Conservation (phyloP, 2,888 invertebrate genomes). For the Carcina quercana region DNA sequence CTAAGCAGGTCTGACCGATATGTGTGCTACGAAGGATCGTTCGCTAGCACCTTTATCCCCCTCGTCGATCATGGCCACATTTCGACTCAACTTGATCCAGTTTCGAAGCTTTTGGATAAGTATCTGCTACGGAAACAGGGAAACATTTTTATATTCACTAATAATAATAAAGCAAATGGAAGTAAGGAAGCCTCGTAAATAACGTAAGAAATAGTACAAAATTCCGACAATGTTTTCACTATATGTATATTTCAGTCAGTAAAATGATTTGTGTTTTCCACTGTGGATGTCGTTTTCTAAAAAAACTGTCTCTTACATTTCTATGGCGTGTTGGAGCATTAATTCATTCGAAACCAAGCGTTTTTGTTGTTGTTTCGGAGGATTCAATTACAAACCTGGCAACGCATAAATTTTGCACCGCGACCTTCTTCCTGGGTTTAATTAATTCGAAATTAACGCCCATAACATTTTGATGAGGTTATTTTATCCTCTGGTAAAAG, state of each 20-base stretch:
- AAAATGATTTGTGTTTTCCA: too few species aligned
- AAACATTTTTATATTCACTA: conserved; percentile 4
- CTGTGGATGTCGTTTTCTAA: too few species aligned
- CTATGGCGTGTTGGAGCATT: too few species aligned
- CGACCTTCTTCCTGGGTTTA: conserved; percentile 19
- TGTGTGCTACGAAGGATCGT: too few species aligned
- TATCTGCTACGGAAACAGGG: conserved; percentile 4
- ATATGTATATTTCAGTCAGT: too few species aligned
- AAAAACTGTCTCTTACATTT: too few species aligned
- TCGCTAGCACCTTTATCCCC: too few species aligned
- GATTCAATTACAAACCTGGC: conserved; percentile 35
- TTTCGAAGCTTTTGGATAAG: conserved; percentile 1
- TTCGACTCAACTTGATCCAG: background rate
- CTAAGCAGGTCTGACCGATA: too few species aligned
- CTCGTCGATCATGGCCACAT: background rate
- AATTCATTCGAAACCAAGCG: too few species aligned
- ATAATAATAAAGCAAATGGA: conserved; percentile 5
- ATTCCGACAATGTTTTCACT: too few species aligned
- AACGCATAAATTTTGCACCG: conserved; percentile 19
- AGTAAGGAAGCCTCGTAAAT: background rate
- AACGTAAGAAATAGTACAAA: background rate
- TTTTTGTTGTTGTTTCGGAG: conserved; percentile 25
- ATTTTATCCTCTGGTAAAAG: too few species aligned
- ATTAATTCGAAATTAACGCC: conserved; percentile 26
- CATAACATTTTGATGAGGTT: conserved; percentile 18